Evolutionary conservation across 2,113 vertebrate genomes (phyloP).

Genomic region (Cervus canadensis): DNA sequence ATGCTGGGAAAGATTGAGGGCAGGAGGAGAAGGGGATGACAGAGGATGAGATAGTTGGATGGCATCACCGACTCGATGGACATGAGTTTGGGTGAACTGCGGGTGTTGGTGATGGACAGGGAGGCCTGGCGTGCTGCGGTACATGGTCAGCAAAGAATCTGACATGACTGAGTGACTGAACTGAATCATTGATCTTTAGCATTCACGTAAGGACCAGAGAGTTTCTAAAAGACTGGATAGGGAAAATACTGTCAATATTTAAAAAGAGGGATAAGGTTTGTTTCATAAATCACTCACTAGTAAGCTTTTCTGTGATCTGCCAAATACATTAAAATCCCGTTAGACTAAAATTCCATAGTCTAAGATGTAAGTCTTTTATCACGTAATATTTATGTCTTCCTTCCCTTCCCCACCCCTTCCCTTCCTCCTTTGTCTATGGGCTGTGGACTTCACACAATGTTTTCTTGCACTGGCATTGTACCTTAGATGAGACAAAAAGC

Average conservation of each 20-base stretch:
- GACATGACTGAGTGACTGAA: not conserved
- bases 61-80: not conserved
- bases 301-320: not conserved
- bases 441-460: not conserved
- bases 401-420: too few species aligned
- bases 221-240: not conserved
- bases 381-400: not conserved
- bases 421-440: too few species aligned
- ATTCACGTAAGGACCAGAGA: not conserved
- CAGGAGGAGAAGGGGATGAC: not conserved
- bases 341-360: not conserved
- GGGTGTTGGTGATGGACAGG: not conserved
- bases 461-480: not conserved
- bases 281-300: not conserved
- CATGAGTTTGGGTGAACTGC: not conserved
- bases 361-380: not conserved
- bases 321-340: not conserved
- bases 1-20: not conserved
- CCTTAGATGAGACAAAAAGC: not conserved
- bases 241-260: conserved; percentile 29
- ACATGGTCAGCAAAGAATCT: not conserved
- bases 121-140: rapidly evolving
- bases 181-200: not conserved
- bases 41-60: not conserved
- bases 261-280: not conserved